phyloP scores from a whole-genome alignment of 2,113 vertebrate species.

The Archilochus colubris region DNA sequence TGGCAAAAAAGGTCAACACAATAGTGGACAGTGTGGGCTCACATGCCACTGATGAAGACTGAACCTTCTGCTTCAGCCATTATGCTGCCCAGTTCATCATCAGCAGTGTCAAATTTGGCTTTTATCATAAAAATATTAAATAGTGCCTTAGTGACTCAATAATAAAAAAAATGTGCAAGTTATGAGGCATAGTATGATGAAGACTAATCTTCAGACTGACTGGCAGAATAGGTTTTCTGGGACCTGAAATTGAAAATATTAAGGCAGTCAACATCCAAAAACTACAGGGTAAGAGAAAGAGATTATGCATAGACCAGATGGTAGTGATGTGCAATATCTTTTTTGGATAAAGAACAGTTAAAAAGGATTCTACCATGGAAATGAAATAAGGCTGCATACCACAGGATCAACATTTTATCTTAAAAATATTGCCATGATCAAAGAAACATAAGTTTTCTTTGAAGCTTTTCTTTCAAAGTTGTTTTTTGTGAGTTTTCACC shows the following conservation, averaged over 20 bases:
- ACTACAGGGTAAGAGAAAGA: neutral
- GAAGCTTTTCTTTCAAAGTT: neutral
- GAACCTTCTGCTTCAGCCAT: neutral
- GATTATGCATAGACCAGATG: neutral
- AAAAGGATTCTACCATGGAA: neutral
- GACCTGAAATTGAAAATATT: neutral
- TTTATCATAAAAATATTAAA: neutral
- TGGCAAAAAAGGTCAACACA: neutral
- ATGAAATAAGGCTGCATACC: neutral
- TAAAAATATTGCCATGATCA: neutral
- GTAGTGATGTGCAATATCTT: neutral
- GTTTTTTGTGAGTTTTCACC: neutral
- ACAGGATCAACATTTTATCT: neutral
- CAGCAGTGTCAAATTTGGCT: neutral
- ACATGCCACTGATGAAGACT: accelerated
- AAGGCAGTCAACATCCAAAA: neutral
- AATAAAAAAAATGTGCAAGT: neutral
- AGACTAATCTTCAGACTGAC: neutral
- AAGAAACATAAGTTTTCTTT: neutral
- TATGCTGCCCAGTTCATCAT: neutral
- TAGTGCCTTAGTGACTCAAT: neutral
- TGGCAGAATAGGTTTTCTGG: neutral
- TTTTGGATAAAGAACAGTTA: neutral
- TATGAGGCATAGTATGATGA: neutral
- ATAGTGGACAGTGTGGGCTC: neutral